Evolutionary conservation across 1,140 invertebrate genomes (phyloP).

Genomic region (Ctenoplectra terminalis): DNA sequence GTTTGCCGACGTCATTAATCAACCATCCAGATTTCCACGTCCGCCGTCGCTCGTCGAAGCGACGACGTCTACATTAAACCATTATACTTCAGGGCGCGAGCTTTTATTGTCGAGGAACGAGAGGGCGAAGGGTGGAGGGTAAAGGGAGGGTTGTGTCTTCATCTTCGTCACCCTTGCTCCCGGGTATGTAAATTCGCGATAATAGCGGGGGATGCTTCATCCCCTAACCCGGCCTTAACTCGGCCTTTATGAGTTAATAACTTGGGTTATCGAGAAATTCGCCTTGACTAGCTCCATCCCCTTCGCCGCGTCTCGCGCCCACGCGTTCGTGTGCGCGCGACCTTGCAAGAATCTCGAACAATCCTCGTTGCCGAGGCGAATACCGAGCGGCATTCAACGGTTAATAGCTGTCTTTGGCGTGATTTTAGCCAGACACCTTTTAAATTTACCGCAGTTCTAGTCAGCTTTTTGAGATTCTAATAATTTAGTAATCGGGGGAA

Average conservation of each 20-base stretch:
- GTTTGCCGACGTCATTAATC: slow-evolving; percentile 16
- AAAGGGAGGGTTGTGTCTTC: slow-evolving; percentile 50
- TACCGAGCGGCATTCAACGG: slow-evolving; percentile 46
- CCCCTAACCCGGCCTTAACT: slow-evolving; percentile 74
- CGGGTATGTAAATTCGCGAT: slow-evolving; percentile 81
- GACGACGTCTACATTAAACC: slow-evolving; percentile 80
- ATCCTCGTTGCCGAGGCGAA: slow-evolving; percentile 44
- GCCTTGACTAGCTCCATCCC: slow-evolving; percentile 61
- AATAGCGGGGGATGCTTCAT: slow-evolving; percentile 73
- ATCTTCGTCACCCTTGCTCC: slow-evolving; percentile 62
- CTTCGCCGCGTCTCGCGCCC: not conserved
- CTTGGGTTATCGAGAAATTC: slow-evolving; percentile 81
- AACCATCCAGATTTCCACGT: slow-evolving; percentile 14
- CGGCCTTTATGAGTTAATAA: slow-evolving; percentile 82
- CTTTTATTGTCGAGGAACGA: slow-evolving; percentile 74
- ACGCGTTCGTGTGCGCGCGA: slow-evolving; percentile 6
- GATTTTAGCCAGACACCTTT: slow-evolving; percentile 23
- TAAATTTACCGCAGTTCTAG: slow-evolving; percentile 18
- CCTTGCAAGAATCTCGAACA: slow-evolving; percentile 59
- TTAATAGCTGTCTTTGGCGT: slow-evolving; percentile 36
- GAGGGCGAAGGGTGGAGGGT: not conserved
- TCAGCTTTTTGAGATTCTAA: no score
- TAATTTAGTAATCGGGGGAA: no score
- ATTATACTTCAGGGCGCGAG: slow-evolving; percentile 77
- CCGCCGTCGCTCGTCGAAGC: slow-evolving; percentile 18